Conservation (phyloP, 2,888 invertebrate species). For the Epirrita christyi region DNA sequence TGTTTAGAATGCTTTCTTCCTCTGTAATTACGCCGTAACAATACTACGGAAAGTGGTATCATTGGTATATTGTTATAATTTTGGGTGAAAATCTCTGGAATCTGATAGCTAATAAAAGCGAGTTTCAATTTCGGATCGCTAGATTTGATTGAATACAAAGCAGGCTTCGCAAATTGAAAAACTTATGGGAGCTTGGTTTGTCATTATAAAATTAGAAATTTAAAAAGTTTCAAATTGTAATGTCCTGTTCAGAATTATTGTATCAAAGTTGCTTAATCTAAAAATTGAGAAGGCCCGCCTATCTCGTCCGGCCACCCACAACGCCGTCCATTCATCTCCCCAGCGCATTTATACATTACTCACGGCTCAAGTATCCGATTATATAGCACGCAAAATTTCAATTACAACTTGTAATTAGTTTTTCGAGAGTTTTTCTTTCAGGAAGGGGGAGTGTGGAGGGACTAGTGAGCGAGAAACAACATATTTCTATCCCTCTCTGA, state of each 20-base stretch:
- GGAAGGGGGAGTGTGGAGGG: slow-evolving; percentile 75
- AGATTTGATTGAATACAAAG: slow-evolving; percentile 29
- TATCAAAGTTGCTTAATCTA: slow-evolving; percentile 70
- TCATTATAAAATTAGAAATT: slow-evolving; percentile 44
- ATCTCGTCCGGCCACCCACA: slow-evolving; percentile 62
- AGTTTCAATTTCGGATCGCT: slow-evolving; percentile 10
- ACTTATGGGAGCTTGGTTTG: slow-evolving; percentile 36
- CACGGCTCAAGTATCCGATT: slow-evolving; percentile 85
- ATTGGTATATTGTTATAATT: slow-evolving; percentile 9
- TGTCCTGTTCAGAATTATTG: slow-evolving; percentile 61
- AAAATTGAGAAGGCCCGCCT: slow-evolving; percentile 66
- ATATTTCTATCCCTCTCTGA: slow-evolving; percentile 42
- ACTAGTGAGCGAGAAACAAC: slow-evolving; percentile 58
- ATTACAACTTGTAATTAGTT: slow-evolving; percentile 86
- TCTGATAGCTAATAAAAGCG: slow-evolving; percentile 8
- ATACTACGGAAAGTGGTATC: slow-evolving; percentile 6
- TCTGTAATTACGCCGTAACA: slow-evolving; percentile 37
- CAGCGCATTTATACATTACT: slow-evolving; percentile 83
- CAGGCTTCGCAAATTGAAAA: slow-evolving; percentile 36
- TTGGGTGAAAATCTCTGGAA: slow-evolving; percentile 2
- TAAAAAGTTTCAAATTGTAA: slow-evolving; percentile 53
- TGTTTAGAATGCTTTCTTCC: slow-evolving; percentile 62
- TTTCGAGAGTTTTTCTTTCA: slow-evolving; percentile 86
- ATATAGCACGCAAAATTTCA: slow-evolving; percentile 86
- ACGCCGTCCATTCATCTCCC: slow-evolving; percentile 76